These are phyloP conservation scores for Rhynchopsitta pachyrhyncha DNA, from an alignment of 2,113 vertebrate species.

Conservation along the genomic window DNA sequence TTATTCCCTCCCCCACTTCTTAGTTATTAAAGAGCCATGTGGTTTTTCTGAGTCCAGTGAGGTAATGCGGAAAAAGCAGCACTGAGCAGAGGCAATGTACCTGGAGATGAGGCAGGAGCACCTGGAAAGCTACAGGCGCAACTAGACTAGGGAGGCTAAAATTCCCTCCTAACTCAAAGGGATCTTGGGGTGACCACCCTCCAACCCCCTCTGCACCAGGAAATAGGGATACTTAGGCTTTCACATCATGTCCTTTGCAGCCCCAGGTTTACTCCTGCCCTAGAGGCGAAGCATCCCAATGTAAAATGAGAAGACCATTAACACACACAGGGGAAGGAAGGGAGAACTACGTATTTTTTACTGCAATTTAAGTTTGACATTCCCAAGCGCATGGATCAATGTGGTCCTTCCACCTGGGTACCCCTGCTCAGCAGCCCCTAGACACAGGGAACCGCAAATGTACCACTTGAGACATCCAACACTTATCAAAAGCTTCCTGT, in stretches of 20 bases:
- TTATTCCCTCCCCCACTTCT: background rate
- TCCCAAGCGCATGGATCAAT: rapidly evolving
- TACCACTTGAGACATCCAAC: background rate
- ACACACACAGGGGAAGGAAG: background rate
- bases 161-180: background rate
- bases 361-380: background rate
- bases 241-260: background rate
- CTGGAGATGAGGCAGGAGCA: background rate
- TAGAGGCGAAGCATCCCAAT: background rate
- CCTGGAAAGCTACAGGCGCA: background rate
- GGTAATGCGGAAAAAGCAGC: background rate
- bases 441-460: rapidly evolving
- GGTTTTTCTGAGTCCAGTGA: background rate
- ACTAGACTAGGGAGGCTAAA: background rate
- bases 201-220: background rate
- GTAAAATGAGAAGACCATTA: background rate
- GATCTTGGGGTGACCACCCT: background rate
- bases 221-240: background rate
- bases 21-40: background rate
- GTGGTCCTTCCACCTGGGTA: rapidly evolving
- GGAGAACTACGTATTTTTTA: background rate
- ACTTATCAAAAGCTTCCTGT: background rate
- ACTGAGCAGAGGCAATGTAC: rapidly evolving
- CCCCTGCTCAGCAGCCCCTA: background rate
- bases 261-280: background rate